A percentile compares a stretch with the other conserved stretches of the same genome.
phyloP scores from a whole-genome alignment of 30 jellyfish, hydroid and myxozoan species.

The Hydractinia echinata region DNA sequence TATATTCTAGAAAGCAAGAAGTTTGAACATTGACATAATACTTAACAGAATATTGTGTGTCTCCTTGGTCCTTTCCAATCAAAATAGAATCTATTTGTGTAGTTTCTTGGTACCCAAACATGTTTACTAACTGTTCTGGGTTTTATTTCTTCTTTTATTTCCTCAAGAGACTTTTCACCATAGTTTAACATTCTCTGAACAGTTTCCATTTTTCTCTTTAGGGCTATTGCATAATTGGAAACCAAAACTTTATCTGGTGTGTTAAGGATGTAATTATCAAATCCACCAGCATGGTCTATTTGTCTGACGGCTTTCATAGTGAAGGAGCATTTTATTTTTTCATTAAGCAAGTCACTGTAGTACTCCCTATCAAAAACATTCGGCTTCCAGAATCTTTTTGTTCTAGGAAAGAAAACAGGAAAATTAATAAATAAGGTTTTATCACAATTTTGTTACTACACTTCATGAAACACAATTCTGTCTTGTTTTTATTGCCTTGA shows the following conservation, averaged over 20 bases:
- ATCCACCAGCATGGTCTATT: slow-evolving; percentile 80
- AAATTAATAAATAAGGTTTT: neutral
- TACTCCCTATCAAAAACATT: slow-evolving; percentile 51
- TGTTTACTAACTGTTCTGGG: slow-evolving; percentile 53
- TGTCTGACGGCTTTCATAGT: slow-evolving; percentile 59
- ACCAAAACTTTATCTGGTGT: slow-evolving; percentile 57
- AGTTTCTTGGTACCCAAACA: slow-evolving; percentile 32
- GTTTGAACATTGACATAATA: no score
- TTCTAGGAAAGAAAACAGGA: slow-evolving; percentile 23
- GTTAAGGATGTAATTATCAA: slow-evolving; percentile 66
- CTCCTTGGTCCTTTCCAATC: slow-evolving; percentile 73
- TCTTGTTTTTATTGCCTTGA: neutral
- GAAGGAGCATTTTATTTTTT: slow-evolving; percentile 38
- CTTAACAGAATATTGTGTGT: slow-evolving; percentile 61
- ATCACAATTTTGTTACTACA: no score
- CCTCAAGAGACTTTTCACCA: slow-evolving; percentile 46
- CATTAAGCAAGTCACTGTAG: slow-evolving; percentile 59
- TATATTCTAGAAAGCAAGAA: no score
- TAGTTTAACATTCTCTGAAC: slow-evolving; percentile 57
- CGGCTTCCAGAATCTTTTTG: slow-evolving; percentile 73
- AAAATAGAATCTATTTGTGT: slow-evolving; percentile 64
- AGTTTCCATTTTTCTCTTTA: slow-evolving; percentile 54
- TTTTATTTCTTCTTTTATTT: slow-evolving; percentile 54
- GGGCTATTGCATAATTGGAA: slow-evolving; percentile 61
- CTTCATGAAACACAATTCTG: neutral